A percentile compares a stretch with the other conserved stretches of the same genome.
Evolutionary conservation across 2,797 vertebrate species (phyloP).

Genomic region (Megaceryle alcyon): DNA sequence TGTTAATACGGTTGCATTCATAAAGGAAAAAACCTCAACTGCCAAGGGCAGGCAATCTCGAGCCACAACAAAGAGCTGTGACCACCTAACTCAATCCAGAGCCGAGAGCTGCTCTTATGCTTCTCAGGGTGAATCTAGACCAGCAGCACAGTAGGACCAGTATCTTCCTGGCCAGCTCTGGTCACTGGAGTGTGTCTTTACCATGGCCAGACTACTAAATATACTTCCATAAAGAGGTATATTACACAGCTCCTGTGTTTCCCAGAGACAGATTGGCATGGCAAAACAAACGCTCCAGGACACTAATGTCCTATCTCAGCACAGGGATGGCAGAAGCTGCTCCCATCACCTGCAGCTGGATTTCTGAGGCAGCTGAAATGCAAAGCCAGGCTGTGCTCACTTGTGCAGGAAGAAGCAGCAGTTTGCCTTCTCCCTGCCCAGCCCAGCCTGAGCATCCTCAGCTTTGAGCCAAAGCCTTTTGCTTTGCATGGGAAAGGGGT

Average conservation of each 20-base stretch:
- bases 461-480: neutral
- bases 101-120: neutral
- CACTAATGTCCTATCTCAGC: neutral
- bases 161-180: neutral
- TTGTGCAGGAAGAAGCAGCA: neutral
- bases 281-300: neutral
- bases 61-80: neutral
- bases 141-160: neutral
- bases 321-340: neutral
- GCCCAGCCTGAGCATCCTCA: fast-evolving
- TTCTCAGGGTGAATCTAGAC: neutral
- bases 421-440: neutral
- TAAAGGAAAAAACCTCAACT: neutral
- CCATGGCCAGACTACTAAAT: neutral
- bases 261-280: fast-evolving
- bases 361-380: neutral
- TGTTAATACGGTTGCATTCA: fast-evolving
- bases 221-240: neutral
- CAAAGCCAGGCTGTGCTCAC: neutral
- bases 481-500: neutral
- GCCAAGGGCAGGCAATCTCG: neutral
- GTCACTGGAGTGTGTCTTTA: neutral
- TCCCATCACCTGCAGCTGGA: neutral
- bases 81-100: neutral
- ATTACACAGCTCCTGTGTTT: neutral